Percentiles rank a stretch among this genome's conserved stretches.
These are phyloP conservation scores for Microctonus hyperodae DNA, from an alignment of 2,888 invertebrate species.

Conservation along the genomic window DNA sequence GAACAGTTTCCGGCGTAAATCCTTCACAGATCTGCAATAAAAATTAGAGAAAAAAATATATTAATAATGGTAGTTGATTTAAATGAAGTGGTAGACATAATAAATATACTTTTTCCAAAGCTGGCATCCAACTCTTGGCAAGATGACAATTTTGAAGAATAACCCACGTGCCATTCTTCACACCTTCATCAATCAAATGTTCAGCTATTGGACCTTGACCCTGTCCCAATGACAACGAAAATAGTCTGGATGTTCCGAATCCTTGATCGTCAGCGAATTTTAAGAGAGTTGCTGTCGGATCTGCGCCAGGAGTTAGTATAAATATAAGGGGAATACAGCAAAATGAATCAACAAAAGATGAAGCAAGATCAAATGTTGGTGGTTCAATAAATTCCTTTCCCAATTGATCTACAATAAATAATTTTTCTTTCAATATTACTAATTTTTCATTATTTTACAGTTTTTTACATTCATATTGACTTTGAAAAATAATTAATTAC, in stretches of 20 bases:
- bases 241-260: conserved; percentile 77
- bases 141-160: conserved; percentile 94
- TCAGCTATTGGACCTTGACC: conserved; percentile 92
- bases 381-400: conserved; percentile 86
- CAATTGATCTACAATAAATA: conserved; percentile 67
- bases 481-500: conserved; percentile 56
- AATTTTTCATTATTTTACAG: no score
- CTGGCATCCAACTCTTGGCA: conserved; percentile 94
- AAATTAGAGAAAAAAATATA: not conserved
- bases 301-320: conserved; percentile 90
- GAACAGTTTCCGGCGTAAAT: conserved; percentile 79
- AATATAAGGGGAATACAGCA: conserved; percentile 88
- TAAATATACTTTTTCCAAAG: conserved; percentile 78
- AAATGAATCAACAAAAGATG: conserved; percentile 86
- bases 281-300: conserved; percentile 88
- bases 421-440: conserved; percentile 17
- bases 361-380: conserved; percentile 85
- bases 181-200: conserved; percentile 83
- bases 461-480: not conserved
- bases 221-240: conserved; percentile 88
- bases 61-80: not conserved
- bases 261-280: conserved; percentile 95
- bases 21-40: conserved; percentile 79
- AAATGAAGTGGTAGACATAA: not conserved
- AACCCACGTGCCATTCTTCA: conserved; percentile 90